Evolutionary conservation across 2,797 vertebrate species (phyloP).

Genomic region (Pachyuromys duprasi): DNA sequence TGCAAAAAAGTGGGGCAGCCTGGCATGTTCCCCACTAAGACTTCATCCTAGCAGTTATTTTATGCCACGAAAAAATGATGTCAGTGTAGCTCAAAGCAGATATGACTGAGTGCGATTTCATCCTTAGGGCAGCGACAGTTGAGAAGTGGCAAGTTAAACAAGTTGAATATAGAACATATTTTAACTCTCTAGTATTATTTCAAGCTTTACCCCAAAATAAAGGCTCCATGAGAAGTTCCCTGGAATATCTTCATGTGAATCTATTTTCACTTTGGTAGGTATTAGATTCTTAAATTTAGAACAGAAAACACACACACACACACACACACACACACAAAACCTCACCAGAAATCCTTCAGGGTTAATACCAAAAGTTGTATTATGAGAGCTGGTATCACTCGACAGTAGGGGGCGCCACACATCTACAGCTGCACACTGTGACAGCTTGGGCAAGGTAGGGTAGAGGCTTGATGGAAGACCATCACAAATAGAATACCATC

Average conservation of each 20-base stretch:
- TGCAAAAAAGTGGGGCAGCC: constrained; percentile 68
- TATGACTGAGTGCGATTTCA: neutral
- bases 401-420: rapidly evolving
- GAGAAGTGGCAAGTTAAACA: neutral
- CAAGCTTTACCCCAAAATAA: constrained; percentile 57
- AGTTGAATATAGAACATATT: constrained; percentile 27
- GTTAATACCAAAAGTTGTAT: too few relatives aligned
- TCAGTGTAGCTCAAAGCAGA: constrained; percentile 1
- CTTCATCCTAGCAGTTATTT: constrained; percentile 27
- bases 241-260: neutral
- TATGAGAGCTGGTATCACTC: neutral
- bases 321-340: too few relatives aligned
- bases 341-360: neutral
- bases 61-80: constrained; percentile 50
- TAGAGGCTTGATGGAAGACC: neutral
- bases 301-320: too few relatives aligned
- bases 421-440: neutral
- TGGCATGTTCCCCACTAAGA: neutral
- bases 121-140: neutral
- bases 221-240: constrained; percentile 37
- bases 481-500: neutral
- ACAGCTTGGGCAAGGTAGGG: neutral
- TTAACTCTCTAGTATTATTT: constrained; percentile 54
- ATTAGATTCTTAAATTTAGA: neutral
- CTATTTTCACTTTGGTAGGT: neutral